phyloP scores from a whole-genome alignment of 2,797 vertebrate species.

The Sebastes vulpes region DNA sequence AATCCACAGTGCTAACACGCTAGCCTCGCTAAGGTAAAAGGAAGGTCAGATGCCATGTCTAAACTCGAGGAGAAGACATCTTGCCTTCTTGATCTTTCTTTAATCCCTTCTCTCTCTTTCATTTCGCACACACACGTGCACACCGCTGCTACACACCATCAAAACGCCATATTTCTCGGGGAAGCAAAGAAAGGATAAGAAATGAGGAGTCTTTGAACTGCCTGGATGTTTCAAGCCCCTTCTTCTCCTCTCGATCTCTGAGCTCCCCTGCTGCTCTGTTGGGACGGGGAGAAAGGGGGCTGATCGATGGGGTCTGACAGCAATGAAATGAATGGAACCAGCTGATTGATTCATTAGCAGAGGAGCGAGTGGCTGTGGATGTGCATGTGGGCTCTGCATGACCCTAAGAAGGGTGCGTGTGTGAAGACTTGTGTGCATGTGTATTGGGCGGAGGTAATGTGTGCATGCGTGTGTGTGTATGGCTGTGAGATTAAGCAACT shows the following conservation, averaged over 20 bases:
- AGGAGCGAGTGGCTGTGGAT: slow-evolving; percentile 22
- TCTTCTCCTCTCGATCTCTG: slow-evolving; percentile 43
- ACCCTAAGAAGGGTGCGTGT: slow-evolving; percentile 36
- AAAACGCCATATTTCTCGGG: slow-evolving; percentile 62
- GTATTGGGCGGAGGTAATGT: slow-evolving; percentile 37
- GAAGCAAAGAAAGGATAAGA: slow-evolving; percentile 53
- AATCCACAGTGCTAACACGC: slow-evolving; percentile 13
- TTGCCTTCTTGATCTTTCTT: slow-evolving; percentile 64
- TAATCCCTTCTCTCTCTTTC: slow-evolving; percentile 43
- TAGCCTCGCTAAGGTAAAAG: slow-evolving; percentile 38
- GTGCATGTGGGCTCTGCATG: slow-evolving; percentile 29
- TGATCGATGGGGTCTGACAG: slow-evolving; percentile 84
- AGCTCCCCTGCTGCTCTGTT: slow-evolving; percentile 67
- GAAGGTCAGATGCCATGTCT: slow-evolving; percentile 50
- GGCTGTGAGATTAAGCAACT: slow-evolving; percentile 57
- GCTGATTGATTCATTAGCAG: slow-evolving; percentile 82
- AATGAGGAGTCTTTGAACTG: slow-evolving; percentile 71
- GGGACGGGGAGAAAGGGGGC: slow-evolving; percentile 50
- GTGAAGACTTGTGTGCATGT: slow-evolving; percentile 37
- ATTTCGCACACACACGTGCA: slow-evolving; percentile 45
- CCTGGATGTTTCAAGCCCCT: slow-evolving; percentile 57
- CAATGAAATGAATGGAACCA: slow-evolving; percentile 77
- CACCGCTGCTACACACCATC: slow-evolving; percentile 32
- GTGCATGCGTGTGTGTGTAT: slow-evolving; percentile 40
- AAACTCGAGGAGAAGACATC: slow-evolving; percentile 34